A percentile compares a stretch with the other conserved stretches of the same genome.
phyloP scores from a whole-genome alignment of 2,797 vertebrate genomes.

The Pelochelys cantorii region DNA sequence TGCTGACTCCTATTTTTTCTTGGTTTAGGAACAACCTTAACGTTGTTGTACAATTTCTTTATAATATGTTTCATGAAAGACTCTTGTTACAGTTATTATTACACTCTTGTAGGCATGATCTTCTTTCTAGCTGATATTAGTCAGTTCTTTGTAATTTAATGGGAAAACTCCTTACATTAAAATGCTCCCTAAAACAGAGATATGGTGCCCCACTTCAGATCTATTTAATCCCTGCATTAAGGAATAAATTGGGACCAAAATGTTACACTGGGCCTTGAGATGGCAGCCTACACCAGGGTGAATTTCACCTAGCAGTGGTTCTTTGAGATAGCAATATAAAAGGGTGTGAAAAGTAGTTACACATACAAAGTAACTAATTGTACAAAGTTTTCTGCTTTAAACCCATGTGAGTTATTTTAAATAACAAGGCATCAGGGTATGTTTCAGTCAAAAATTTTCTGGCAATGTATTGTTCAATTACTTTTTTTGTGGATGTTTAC shows the following conservation, averaged over 20 bases:
- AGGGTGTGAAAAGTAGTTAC: not conserved
- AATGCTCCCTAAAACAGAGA: not conserved
- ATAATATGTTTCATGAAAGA: not conserved
- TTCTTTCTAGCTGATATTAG: not conserved
- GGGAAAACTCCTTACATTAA: not conserved
- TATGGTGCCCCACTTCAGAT: not conserved
- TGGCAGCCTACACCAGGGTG: not conserved
- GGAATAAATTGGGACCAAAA: constrained; percentile 6
- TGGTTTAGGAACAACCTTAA: not conserved
- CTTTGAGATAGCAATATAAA: not conserved
- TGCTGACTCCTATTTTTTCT: not conserved
- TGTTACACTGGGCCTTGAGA: not conserved
- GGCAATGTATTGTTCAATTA: not conserved
- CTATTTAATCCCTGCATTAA: not conserved
- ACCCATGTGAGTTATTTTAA: not conserved
- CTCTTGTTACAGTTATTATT: not conserved
- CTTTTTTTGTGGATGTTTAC: not conserved
- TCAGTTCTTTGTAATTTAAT: not conserved
- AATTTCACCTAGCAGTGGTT: not conserved
- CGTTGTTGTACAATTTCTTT: not conserved
- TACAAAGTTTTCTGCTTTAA: not conserved
- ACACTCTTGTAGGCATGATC: not conserved
- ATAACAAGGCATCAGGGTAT: not conserved
- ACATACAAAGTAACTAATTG: no score
- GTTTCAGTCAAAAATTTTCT: not conserved